Percentiles rank a stretch among this genome's conserved stretches.
Conservation (phyloP, 2,113 vertebrate species). For the Sapajus apella region DNA sequence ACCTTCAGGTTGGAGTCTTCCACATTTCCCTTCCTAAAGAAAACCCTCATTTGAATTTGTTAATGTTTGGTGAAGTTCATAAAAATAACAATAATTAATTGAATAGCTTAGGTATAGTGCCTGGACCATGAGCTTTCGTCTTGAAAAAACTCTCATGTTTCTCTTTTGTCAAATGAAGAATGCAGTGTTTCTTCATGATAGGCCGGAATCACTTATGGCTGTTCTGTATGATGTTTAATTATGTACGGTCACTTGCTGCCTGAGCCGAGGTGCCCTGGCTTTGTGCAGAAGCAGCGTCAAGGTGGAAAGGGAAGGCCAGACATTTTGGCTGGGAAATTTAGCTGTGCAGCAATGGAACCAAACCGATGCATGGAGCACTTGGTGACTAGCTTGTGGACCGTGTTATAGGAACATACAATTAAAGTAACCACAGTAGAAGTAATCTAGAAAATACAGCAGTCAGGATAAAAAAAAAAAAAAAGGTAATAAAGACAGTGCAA, state of each 20-base stretch:
- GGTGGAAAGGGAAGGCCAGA: not conserved
- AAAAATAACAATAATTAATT: not conserved
- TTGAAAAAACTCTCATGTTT: not conserved
- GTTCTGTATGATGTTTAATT: conserved; percentile 28
- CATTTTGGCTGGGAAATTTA: conserved; percentile 7
- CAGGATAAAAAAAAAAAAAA: not conserved
- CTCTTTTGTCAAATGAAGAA: conserved; percentile 19
- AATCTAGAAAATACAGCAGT: not conserved
- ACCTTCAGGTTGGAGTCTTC: not conserved
- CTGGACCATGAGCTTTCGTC: not conserved
- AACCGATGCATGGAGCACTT: not conserved
- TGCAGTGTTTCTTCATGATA: not conserved
- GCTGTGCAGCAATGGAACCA: not conserved
- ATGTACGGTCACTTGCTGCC: not conserved
- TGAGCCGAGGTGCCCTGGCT: not conserved
- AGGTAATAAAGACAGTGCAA: not conserved
- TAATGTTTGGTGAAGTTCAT: not conserved
- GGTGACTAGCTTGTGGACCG: not conserved
- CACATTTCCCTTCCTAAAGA: not conserved
- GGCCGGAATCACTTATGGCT: not conserved
- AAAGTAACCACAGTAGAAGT: not conserved
- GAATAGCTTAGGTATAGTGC: not conserved
- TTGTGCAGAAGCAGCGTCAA: not conserved
- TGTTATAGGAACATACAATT: not conserved
- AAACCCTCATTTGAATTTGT: not conserved